A percentile compares a stretch with the other conserved stretches of the same genome.
Evolutionary conservation across 2,888 invertebrate genomes (phyloP).

Genomic region (Melanchra persicariae): DNA sequence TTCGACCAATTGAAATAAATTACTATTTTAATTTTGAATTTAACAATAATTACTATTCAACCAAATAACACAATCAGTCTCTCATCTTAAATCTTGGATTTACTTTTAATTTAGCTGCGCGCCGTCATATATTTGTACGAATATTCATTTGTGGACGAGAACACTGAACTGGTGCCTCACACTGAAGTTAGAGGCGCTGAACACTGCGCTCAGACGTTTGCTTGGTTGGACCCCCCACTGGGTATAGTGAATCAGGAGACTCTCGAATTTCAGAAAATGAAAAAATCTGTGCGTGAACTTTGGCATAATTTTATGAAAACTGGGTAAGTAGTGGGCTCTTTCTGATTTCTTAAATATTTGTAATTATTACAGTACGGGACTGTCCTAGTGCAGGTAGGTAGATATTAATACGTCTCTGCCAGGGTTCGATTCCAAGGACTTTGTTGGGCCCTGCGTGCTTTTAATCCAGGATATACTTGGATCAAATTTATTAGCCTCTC

Average conservation of each 20-base stretch:
- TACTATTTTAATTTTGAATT: too few relatives aligned
- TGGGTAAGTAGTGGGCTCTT: slow-evolving; percentile 65
- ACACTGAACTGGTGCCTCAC: slow-evolving; percentile 61
- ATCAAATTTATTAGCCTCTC: neutral
- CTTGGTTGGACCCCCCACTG: slow-evolving; percentile 57
- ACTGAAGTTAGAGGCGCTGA: slow-evolving; percentile 67
- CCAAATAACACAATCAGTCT: too few relatives aligned
- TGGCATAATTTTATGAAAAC: slow-evolving; percentile 75
- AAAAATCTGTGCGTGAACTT: slow-evolving; percentile 62
- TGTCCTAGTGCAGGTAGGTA: too few relatives aligned
- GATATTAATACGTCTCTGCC: neutral
- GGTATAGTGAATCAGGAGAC: slow-evolving; percentile 25
- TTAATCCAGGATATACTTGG: neutral
- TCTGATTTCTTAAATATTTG: too few relatives aligned
- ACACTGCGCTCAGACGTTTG: slow-evolving; percentile 71
- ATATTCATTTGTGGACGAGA: slow-evolving; percentile 73
- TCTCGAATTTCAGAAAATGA: slow-evolving; percentile 62
- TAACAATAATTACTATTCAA: too few relatives aligned
- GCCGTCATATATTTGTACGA: slow-evolving; percentile 79
- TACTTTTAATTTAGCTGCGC: too few relatives aligned
- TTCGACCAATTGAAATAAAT: too few relatives aligned
- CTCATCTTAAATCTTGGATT: too few relatives aligned
- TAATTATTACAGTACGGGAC: too few relatives aligned
- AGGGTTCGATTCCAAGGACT: neutral
- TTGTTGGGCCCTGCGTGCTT: too few relatives aligned